These are phyloP conservation scores for Cheilosia scutellata DNA, from an alignment of 2,888 invertebrate species.

Conservation along the genomic window DNA sequence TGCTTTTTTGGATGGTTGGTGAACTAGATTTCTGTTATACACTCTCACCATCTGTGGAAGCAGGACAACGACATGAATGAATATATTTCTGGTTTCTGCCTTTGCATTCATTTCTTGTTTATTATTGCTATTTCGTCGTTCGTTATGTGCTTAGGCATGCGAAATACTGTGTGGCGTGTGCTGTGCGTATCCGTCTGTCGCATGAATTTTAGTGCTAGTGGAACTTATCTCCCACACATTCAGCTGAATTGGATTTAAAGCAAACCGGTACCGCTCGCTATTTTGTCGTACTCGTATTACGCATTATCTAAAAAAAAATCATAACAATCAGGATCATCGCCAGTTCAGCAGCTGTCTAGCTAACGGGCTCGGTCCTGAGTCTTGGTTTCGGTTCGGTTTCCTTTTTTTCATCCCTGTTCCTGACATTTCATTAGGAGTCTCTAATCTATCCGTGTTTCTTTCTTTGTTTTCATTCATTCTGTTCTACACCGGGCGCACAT, in stretches of 20 bases:
- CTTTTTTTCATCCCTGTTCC: no score
- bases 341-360: background rate
- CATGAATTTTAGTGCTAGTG: background rate
- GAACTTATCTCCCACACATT: slow-evolving; percentile 39
- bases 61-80: background rate
- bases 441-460: background rate
- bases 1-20: background rate
- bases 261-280: slow-evolving; percentile 19
- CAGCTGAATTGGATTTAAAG: background rate
- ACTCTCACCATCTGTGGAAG: background rate
- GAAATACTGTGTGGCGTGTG: background rate
- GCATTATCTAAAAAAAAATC: background rate
- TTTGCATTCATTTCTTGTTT: no score
- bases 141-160: no score
- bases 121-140: no score
- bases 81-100: background rate
- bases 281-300: slow-evolving; percentile 3
- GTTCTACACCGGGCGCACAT: slow-evolving; percentile 28
- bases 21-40: slow-evolving; percentile 15
- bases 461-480: background rate
- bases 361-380: background rate
- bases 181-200: background rate
- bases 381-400: background rate
- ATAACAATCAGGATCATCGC: no score
- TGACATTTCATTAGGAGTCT: no score